These are phyloP conservation scores for Gasterosteus nipponicus DNA, from an alignment of 2,113 vertebrate genomes.

Conservation along the genomic window DNA sequence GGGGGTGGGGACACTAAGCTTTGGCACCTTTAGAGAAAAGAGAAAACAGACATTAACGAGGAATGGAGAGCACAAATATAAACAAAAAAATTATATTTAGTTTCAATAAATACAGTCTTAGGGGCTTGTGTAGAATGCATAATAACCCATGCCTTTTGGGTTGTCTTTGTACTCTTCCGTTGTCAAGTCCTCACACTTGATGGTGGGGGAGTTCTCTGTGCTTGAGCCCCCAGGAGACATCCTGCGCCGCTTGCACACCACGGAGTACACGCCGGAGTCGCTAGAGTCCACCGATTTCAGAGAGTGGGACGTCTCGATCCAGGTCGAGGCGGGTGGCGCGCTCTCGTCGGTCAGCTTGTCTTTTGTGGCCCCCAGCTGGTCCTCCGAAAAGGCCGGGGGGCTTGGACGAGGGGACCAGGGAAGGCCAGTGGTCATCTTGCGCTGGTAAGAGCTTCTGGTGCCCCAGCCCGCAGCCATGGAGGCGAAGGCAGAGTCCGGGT, in stretches of 20 bases:
- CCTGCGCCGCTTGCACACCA: conserved; percentile 93
- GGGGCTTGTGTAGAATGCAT: conserved; percentile 96
- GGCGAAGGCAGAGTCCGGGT: conserved; percentile 93
- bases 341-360: conserved; percentile 95
- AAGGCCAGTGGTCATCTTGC: conserved; percentile 92
- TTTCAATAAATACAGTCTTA: conserved; percentile 83
- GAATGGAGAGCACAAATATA: conserved; percentile 74
- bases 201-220: conserved; percentile 95
- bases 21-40: conserved; percentile 92
- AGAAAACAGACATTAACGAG: conserved; percentile 77
- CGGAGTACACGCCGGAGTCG: conserved; percentile 92
- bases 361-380: conserved; percentile 87
- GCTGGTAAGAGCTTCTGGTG: conserved; percentile 91
- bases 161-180: conserved; percentile 95
- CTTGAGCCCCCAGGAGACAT: conserved; percentile 95
- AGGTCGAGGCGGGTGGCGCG: conserved; percentile 79
- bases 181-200: conserved; percentile 97
- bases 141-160: conserved; percentile 98
- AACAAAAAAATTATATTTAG: conserved; percentile 64
- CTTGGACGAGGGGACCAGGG: conserved; percentile 96
- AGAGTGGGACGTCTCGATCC: conserved; percentile 93
- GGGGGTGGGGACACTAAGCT: conserved; percentile 85
- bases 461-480: conserved; percentile 94
- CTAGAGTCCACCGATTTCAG: conserved; percentile 95
- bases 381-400: conserved; percentile 91